phyloP scores from a whole-genome alignment of 2,888 invertebrate genomes.

The Cosmorhoe ocellata region DNA sequence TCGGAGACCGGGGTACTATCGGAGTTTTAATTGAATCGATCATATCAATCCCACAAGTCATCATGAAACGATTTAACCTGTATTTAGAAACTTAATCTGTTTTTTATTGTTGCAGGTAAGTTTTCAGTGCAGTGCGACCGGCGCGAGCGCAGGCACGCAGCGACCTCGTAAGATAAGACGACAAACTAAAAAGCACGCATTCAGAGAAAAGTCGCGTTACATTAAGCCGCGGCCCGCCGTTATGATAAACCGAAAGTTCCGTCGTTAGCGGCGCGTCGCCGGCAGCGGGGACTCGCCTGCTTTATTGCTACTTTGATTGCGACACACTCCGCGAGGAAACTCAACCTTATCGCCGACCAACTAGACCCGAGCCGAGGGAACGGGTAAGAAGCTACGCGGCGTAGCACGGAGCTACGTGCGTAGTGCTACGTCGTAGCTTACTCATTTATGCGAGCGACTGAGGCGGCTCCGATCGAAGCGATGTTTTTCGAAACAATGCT shows the following conservation, averaged over 20 bases:
- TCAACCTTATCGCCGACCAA: neutral
- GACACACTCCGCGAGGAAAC: constrained; percentile 2
- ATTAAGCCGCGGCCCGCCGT: constrained; percentile 17
- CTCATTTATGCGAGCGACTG: neutral
- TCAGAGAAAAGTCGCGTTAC: constrained; percentile 14
- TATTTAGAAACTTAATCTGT: neutral
- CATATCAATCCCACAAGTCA: too few species aligned
- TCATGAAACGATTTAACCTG: too few species aligned
- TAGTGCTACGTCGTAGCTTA: constrained; percentile 12
- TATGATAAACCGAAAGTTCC: constrained; percentile 31
- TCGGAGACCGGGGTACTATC: too few species aligned
- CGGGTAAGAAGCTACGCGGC: neutral
- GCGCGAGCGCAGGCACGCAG: too few species aligned
- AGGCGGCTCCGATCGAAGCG: neutral
- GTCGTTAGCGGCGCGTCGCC: constrained; percentile 33
- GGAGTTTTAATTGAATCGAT: too few species aligned
- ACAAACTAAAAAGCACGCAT: constrained; percentile 17
- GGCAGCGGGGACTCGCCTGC: constrained; percentile 20
- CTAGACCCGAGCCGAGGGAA: neutral
- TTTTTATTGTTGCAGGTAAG: neutral
- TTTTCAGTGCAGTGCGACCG: too few species aligned
- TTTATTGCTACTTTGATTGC: constrained; percentile 32
- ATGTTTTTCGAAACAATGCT: neutral
- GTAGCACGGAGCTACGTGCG: constrained; percentile 10
- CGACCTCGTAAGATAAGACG: constrained; percentile 7